phyloP scores from a whole-genome alignment of 2,797 vertebrate species.

The Acrocephalus scirpaceus region DNA sequence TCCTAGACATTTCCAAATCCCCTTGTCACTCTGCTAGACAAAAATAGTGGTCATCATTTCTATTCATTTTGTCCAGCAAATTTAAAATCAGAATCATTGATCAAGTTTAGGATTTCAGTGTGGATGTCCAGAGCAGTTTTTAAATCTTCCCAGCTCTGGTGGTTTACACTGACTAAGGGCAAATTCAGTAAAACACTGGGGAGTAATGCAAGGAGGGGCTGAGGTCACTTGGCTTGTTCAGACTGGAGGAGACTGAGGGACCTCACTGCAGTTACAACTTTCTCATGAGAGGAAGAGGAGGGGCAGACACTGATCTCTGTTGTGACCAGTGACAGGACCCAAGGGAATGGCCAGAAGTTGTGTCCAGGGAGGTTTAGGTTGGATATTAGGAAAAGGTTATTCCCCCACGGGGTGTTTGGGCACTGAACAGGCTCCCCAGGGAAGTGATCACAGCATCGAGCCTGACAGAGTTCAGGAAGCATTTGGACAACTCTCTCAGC shows the following conservation, averaged over 20 bases:
- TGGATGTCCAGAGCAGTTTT: neutral
- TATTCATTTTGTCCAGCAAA: neutral
- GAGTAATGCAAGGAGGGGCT: neutral
- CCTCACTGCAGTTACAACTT: neutral
- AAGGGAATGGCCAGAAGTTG: neutral
- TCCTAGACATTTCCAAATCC: neutral
- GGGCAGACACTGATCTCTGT: neutral
- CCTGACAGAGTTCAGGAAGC: neutral
- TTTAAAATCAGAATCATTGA: neutral
- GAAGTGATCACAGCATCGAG: neutral
- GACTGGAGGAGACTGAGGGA: neutral
- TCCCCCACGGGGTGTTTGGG: accelerated
- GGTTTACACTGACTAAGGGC: neutral
- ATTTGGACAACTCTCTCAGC: neutral
- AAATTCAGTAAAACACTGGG: neutral
- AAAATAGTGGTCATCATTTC: neutral
- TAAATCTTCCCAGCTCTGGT: neutral
- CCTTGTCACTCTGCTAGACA: neutral
- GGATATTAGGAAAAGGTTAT: neutral
- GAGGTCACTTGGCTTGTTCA: neutral
- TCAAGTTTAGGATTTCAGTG: neutral
- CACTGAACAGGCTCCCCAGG: too few species aligned
- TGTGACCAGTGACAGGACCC: accelerated
- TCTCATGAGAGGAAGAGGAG: neutral
- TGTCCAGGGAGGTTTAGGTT: neutral